These are phyloP conservation scores for Drosophila rubida DNA, from an alignment of 2,888 invertebrate species.

Conservation along the genomic window DNA sequence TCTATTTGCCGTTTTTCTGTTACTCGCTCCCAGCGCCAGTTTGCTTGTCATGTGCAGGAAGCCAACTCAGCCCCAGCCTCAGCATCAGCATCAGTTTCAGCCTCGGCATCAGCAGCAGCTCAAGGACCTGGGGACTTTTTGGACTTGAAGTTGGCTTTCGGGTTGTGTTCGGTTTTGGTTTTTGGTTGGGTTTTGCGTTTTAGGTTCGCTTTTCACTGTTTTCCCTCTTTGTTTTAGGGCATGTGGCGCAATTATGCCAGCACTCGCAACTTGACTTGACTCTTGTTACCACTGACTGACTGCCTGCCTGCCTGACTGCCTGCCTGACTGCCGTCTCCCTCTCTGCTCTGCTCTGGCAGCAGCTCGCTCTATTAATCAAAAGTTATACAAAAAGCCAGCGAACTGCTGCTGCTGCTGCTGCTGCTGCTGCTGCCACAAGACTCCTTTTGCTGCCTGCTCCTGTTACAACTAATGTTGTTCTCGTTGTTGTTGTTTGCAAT, in stretches of 20 bases:
- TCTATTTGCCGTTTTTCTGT: background rate
- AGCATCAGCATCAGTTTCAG: background rate
- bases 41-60: conserved; percentile 67
- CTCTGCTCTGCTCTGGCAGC: conserved; percentile 11
- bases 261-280: conserved; percentile 14
- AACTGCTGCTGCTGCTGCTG: conserved; percentile 58
- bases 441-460: conserved; percentile 22
- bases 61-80: background rate
- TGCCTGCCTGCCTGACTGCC: conserved; percentile 8
- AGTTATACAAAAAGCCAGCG: conserved; percentile 72
- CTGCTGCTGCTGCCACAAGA: conserved; percentile 57
- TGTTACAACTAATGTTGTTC: conserved; percentile 26
- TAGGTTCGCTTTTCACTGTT: background rate
- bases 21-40: conserved; percentile 30
- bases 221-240: conserved; percentile 41
- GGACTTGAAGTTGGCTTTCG: conserved; percentile 36
- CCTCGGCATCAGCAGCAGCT: too few relatives aligned
- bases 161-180: conserved; percentile 15
- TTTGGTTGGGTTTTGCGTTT: conserved; percentile 15
- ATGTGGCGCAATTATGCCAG: conserved; percentile 72
- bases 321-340: conserved; percentile 18
- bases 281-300: conserved; percentile 17
- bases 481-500: conserved; percentile 61
- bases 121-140: conserved; percentile 19
- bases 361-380: conserved; percentile 72